Percentiles rank a stretch among this genome's conserved stretches.
phyloP scores from a whole-genome alignment of 2,797 vertebrate species.

The Cyprinella venusta region DNA sequence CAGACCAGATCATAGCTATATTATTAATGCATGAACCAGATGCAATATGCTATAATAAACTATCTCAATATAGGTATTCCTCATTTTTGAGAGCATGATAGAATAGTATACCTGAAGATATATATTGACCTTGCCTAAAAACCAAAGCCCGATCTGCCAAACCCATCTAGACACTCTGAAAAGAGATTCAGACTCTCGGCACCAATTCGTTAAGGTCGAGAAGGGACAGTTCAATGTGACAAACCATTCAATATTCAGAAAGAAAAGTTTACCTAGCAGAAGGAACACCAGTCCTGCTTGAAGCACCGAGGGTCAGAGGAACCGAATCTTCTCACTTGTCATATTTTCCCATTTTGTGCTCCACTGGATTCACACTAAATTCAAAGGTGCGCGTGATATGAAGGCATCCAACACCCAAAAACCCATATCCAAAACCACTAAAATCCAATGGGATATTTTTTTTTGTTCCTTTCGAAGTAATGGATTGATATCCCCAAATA shows the following conservation, averaged over 20 bases:
- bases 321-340: conserved; percentile 65
- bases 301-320: conserved; percentile 64
- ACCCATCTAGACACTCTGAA: neutral
- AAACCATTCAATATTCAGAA: conserved; percentile 34
- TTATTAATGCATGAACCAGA: neutral
- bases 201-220: neutral
- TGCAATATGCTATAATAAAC: too few species aligned
- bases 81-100: neutral
- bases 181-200: neutral
- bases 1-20: conserved; percentile 13
- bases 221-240: conserved; percentile 20
- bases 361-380: conserved; percentile 59
- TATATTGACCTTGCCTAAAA: conserved; percentile 16
- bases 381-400: conserved; percentile 54
- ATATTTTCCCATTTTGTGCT: conserved; percentile 65
- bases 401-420: conserved; percentile 56
- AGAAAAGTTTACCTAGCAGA: conserved; percentile 69
- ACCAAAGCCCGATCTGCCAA: neutral
- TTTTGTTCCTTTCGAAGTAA: conserved; percentile 2
- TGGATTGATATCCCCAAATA: conserved; percentile 53
- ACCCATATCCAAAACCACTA: conserved; percentile 62
- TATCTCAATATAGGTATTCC: neutral
- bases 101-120: neutral
- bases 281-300: conserved; percentile 67
- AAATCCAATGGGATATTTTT: conserved; percentile 55